phyloP scores from a whole-genome alignment of 2,888 invertebrate genomes.

The Drosophila buzzatii region DNA sequence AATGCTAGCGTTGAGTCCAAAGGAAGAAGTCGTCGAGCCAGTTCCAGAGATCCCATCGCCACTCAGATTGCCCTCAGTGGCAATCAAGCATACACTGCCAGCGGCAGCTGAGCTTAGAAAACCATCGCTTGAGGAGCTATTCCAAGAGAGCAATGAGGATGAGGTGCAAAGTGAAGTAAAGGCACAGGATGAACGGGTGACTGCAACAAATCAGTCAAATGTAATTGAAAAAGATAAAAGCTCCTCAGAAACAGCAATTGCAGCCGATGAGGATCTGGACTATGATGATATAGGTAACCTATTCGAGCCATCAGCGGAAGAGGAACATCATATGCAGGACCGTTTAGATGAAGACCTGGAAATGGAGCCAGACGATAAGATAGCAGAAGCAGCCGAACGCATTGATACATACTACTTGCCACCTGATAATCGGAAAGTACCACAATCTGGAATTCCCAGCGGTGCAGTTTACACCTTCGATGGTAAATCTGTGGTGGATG shows the following conservation, averaged over 20 bases:
- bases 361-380: slow-evolving; percentile 80
- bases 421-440: slow-evolving; percentile 87
- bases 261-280: slow-evolving; percentile 32
- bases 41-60: slow-evolving; percentile 41
- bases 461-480: slow-evolving; percentile 91
- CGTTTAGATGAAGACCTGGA: slow-evolving; percentile 45
- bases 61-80: slow-evolving; percentile 58
- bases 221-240: slow-evolving; percentile 11
- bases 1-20: slow-evolving; percentile 53
- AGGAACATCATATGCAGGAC: slow-evolving; percentile 71
- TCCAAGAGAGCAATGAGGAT: slow-evolving; percentile 25
- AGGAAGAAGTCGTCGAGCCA: slow-evolving; percentile 15
- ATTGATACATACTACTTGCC: slow-evolving; percentile 91
- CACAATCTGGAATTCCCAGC: slow-evolving; percentile 83
- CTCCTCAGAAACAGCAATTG: slow-evolving; percentile 21
- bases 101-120: slow-evolving; percentile 82
- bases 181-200: slow-evolving; percentile 19
- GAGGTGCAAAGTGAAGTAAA: slow-evolving; percentile 22
- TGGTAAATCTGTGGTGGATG: slow-evolving; percentile 90
- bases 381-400: slow-evolving; percentile 88
- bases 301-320: slow-evolving; percentile 51
- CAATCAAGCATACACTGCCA: slow-evolving; percentile 59
- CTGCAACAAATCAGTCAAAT: slow-evolving; percentile 26
- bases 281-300: slow-evolving; percentile 57
- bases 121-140: slow-evolving; percentile 82